Conservation (phyloP, 1,140 invertebrate species). For the Harlomillsia oculata region DNA sequence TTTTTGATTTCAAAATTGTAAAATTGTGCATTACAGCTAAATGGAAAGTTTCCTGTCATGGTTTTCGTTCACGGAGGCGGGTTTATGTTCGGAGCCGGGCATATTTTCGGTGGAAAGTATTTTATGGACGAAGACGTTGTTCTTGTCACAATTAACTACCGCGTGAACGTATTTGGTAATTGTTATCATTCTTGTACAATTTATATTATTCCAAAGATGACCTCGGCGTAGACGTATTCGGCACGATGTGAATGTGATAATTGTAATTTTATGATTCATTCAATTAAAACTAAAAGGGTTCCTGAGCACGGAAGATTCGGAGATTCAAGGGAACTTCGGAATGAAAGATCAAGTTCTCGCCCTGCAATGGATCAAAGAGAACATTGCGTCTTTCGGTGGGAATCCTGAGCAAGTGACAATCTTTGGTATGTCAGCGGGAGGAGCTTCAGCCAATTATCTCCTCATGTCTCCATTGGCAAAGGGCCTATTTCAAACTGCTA, state of each 20-base stretch:
- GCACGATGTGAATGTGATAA: too few species aligned
- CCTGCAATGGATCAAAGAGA: background rate
- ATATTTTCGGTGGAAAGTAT: background rate
- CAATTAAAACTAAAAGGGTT: slow-evolving; percentile 10
- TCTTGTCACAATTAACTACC: background rate
- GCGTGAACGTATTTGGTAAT: background rate
- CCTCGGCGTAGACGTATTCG: too few species aligned
- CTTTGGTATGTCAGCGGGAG: background rate
- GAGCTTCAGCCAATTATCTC: background rate
- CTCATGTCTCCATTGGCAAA: background rate
- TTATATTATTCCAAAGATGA: too few species aligned
- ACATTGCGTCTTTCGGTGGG: background rate
- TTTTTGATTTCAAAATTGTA: too few species aligned
- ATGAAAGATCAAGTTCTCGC: slow-evolving; percentile 15
- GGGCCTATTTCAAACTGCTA: slow-evolving; percentile 16
- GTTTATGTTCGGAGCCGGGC: background rate
- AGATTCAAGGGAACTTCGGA: slow-evolving; percentile 30
- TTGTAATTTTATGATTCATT: too few species aligned
- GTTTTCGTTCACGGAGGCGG: background rate
- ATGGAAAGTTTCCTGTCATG: too few species aligned
- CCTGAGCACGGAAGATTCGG: slow-evolving; percentile 1
- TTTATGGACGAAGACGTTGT: background rate
- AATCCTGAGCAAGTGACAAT: background rate
- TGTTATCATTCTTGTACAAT: too few species aligned
- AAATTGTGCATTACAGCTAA: too few species aligned